Evolutionary conservation across 2,113 vertebrate species (phyloP), one percentile per base, ranked within the genome.

Genomic region (Xiphorhynchus elegans): DNA sequence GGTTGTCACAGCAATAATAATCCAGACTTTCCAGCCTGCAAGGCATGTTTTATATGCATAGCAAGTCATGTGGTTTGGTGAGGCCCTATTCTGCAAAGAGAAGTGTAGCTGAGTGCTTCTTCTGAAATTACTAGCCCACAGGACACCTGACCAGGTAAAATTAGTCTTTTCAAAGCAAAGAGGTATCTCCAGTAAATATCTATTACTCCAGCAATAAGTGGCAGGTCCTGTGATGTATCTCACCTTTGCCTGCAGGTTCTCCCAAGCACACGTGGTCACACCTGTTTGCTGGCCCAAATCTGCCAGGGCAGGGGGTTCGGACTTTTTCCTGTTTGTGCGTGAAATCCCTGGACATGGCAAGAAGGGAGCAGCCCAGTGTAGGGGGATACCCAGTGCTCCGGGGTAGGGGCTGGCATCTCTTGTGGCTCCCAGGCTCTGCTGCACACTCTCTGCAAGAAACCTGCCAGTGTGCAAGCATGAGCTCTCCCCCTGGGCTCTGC

Each of bases 331-430:
- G 14, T 64, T 59, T 55, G 42, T 17, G 10, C 5, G 2, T 8
- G 63, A 42, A 55, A 98, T 97, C 97, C 97, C 97, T n/a, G 97
- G 98, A 25, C 84, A 76, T 6, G 88, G 96, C 9, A 98, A 98
- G 95, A 59, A 44, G 75, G 74, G n/a, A 47, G 67, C 3, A 4
- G 50, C 33, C 23, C 69, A 42, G 17, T 2, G 49, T 3, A 92
- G 96, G 25, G 1, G 97, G 97, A 73, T 33, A 7, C 33, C 50
- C 31, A 3, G 13, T 84, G 16, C 96, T 40, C 87, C 5, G 12
- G 11, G 6, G 12, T 10, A 9, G 17, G 12, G 15, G 13, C 26
- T 0, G 0, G 7, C 0, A 0, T 39, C 40, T 56, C 31, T 7
- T 11, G 8, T 23, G 26, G 47, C 56, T 70, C 55, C 75, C 58